Conservation (phyloP, 2,888 invertebrate genomes). For the Diadromus collaris region DNA sequence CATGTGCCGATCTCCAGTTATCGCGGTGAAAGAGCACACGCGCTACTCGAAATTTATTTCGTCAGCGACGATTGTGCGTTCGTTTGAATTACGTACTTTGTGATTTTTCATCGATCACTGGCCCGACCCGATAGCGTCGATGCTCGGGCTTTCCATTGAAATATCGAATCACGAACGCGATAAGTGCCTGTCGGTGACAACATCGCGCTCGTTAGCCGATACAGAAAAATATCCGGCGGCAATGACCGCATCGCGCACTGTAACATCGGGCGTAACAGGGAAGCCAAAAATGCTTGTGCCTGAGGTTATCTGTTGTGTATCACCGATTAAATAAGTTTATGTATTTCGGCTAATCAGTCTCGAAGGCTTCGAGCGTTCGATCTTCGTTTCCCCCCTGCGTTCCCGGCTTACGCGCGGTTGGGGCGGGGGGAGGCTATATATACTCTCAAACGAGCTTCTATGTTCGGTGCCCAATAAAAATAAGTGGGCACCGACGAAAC, state of each 20-base stretch:
- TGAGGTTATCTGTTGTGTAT: conserved; percentile 72
- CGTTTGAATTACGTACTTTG: neutral
- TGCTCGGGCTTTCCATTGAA: neutral
- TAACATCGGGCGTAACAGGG: conserved; percentile 38
- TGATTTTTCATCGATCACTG: conserved; percentile 18
- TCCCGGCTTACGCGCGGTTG: conserved; percentile 32
- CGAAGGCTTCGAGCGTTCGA: conserved; percentile 56
- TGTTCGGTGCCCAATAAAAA: conserved; percentile 72
- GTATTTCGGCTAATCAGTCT: conserved; percentile 76
- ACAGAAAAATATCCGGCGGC: conserved; percentile 55
- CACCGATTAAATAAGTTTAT: conserved; percentile 77
- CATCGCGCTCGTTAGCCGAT: conserved; percentile 24
- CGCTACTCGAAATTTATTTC: neutral
- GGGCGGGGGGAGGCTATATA: neutral
- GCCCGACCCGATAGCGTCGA: conserved; percentile 27
- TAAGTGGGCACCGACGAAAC: conserved; percentile 64
- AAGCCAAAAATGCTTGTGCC: conserved; percentile 33
- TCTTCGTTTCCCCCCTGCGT: conserved; percentile 48
- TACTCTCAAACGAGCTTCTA: conserved; percentile 72
- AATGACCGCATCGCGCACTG: conserved; percentile 47
- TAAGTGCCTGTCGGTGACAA: conserved; percentile 32
- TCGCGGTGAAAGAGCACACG: conserved; percentile 10
- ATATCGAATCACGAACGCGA: conserved; percentile 39
- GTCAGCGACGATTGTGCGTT: too few relatives aligned
- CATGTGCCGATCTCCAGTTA: neutral